phyloP scores from a whole-genome alignment of 2,888 invertebrate species.

The Molanna angustata region DNA sequence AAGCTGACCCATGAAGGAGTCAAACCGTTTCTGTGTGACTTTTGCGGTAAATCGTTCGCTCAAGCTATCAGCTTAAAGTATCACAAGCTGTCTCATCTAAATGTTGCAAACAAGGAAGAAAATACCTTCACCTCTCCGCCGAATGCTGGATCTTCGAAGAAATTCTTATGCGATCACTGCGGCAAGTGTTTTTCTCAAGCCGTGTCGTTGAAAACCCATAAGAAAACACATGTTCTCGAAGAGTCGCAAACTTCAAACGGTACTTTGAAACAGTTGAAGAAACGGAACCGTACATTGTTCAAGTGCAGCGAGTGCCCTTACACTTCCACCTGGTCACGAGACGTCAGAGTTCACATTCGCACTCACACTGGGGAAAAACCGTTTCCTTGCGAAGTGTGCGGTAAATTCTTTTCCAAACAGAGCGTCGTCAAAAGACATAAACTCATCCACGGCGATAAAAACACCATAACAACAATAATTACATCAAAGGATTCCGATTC shows the following conservation, averaged over 20 bases:
- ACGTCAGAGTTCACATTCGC: conserved; percentile 1
- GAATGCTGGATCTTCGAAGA: background rate
- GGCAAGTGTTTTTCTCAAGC: conserved; percentile 1
- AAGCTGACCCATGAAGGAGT: background rate
- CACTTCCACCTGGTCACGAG: background rate
- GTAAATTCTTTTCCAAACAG: conserved; percentile 3
- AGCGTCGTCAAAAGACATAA: conserved; percentile 1
- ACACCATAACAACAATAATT: too few relatives aligned
- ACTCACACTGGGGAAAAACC: conserved; percentile 6
- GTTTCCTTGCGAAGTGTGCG: background rate
- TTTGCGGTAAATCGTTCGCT: background rate
- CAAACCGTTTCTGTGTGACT: background rate
- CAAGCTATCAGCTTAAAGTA: conserved; percentile 5
- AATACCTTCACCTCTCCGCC: background rate
- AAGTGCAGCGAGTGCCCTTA: conserved; percentile 8
- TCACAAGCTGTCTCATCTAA: background rate
- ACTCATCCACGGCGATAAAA: background rate
- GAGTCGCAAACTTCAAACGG: too few relatives aligned
- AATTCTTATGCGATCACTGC: conserved; percentile 3
- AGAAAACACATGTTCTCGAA: background rate
- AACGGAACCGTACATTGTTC: background rate
- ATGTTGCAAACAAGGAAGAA: background rate
- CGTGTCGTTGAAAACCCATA: conserved; percentile 1
- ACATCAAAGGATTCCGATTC: too few relatives aligned
- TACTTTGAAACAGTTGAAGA: background rate